Conservation (phyloP, 2,797 vertebrate genomes). For the Tenualosa ilisha region DNA sequence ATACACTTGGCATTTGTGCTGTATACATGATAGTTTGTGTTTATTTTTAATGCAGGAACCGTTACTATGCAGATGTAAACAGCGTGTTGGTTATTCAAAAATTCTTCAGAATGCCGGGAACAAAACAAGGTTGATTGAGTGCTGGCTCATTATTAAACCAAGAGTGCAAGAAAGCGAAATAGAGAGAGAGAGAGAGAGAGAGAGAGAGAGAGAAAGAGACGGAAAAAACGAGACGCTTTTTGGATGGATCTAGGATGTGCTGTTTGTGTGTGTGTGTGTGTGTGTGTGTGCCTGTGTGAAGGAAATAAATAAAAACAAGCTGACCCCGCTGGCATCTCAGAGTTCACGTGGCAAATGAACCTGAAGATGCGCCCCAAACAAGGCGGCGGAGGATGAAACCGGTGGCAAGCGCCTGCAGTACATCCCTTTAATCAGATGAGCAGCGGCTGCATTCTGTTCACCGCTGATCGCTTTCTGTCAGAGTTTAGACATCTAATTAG, state of each 20-base stretch:
- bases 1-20: not conserved
- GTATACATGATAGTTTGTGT: not conserved
- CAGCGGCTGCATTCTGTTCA: slow-evolving; percentile 21
- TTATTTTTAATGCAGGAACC: not conserved
- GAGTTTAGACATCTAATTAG: slow-evolving; percentile 42
- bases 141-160: not conserved
- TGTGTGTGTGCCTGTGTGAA: not conserved
- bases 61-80: slow-evolving; percentile 8
- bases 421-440: slow-evolving; percentile 30
- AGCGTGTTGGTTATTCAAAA: not conserved
- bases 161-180: not conserved
- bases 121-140: not conserved
- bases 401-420: not conserved
- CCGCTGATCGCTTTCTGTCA: slow-evolving; percentile 9
- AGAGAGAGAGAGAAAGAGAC: not conserved
- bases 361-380: not conserved
- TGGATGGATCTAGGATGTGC: not conserved
- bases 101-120: not conserved
- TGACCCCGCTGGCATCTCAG: not conserved
- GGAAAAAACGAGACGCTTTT: not conserved
- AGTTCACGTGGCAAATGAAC: not conserved
- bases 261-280: not conserved
- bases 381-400: not conserved
- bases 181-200: no score
- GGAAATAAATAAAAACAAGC: slow-evolving; percentile 15